Percentiles rank a stretch among this genome's conserved stretches.
Evolutionary conservation across 2,113 vertebrate genomes (phyloP).

Genomic region (Xenopus laevis): DNA sequence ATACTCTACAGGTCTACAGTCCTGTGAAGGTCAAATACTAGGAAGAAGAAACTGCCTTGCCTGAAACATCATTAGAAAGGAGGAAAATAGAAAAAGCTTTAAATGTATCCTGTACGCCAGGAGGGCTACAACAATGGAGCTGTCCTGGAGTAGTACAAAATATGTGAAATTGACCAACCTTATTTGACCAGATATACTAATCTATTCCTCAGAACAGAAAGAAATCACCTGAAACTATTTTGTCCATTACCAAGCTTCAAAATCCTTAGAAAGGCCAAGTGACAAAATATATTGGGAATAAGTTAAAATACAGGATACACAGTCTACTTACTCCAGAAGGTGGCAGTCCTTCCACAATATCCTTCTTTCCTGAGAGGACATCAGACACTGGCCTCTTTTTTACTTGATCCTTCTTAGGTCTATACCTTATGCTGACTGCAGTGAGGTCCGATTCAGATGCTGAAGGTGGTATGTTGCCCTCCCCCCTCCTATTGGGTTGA

Average conservation of each 20-base stretch:
- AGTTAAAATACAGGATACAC: constrained; percentile 1
- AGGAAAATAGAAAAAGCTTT: too few species aligned
- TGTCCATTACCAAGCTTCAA: too few species aligned
- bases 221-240: too few species aligned
- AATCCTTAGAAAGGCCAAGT: constrained; percentile 4
- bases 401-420: constrained; percentile 72
- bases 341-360: constrained; percentile 82
- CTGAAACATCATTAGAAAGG: too few species aligned
- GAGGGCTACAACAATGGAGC: too few species aligned
- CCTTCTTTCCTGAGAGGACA: constrained; percentile 79
- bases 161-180: too few species aligned
- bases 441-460: constrained; percentile 90
- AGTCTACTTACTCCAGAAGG: constrained; percentile 78
- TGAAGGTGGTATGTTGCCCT: constrained; percentile 75
- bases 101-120: too few species aligned
- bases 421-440: constrained; percentile 67
- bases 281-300: fast-evolving
- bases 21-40: too few species aligned
- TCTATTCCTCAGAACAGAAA: not conserved
- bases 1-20: too few species aligned
- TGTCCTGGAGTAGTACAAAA: too few species aligned
- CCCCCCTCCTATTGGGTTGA: constrained; percentile 58
- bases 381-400: constrained; percentile 88
- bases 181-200: too few species aligned
- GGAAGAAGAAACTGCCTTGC: too few species aligned